Base-by-base conservation (phyloP, 1,140 invertebrate genomes). In the Heliconius nattereri region DNA sequence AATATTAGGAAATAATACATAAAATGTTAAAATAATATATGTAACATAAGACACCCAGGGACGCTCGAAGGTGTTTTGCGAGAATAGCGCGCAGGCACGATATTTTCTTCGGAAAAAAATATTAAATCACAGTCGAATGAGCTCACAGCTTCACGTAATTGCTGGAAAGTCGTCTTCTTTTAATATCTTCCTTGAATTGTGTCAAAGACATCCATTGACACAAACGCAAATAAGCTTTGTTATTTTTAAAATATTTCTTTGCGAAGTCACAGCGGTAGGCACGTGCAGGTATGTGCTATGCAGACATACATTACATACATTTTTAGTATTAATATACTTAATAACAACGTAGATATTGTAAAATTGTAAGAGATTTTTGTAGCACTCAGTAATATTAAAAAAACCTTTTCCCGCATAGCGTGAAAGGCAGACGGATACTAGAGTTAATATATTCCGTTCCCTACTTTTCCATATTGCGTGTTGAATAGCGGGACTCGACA, bases 81-180 rank as follows among this genome's bases (percentile, higher is more conserved):
- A 66, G 9, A 66, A 26, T 26, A 5, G 8, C 11, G 16, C 23
- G 20, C 13, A 16, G 6, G 20, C 16, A 23, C 7, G 54, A n/a
- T 26, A 66, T 3, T 66, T 66, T 66, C 23, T 26, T 66, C 2
- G 6, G 60, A 29, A 8, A 66, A 66, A 66, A 66, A 29, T 66
- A 66, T 66, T 11, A 66, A 66, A 66, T 66, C 60, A 66, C 60
- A 66, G 26, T 66, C 60, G 60, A 66, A 19, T 66, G 26, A 66
- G 11, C 60, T 66, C 60, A 66, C 9, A 66, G 60, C 23, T 66
- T 66, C 60, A 66, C 60, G 26, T 66, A 66, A 66, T 66, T 66
- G 60, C 60, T 66, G 60, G 60, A 29, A 66, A 66, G 60, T 66
- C 60, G 57, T 26, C 57, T 66, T 11, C 23, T 66, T 66, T 66